Base-by-base conservation (phyloP, 1,140 invertebrate genomes). In the Doryteuthis pealeii region DNA sequence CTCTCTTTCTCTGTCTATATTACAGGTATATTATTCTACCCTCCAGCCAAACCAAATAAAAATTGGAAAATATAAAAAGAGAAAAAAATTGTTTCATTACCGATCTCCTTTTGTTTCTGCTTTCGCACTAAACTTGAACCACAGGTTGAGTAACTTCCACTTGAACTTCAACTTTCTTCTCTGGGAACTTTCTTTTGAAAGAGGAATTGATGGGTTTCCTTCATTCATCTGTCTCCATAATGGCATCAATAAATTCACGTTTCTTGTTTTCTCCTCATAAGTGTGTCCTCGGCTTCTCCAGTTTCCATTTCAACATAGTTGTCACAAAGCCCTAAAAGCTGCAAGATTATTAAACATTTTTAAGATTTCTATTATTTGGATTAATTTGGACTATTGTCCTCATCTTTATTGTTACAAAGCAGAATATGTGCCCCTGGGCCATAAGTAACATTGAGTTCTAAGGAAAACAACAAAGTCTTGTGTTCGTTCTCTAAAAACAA, bases 231-330 rank as follows among this genome's bases (percentile, higher is more conserved):
- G 93, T 94, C 45, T 90, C 86, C 89, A 94, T 90, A 30, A 95
- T 90, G 0, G 91, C 91, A 86, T 94, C 91, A 71, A 95, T 88
- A 79, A 95, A 93, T 26, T 90, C 77, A 92, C 91, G 86, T 94
- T 93, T 90, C 95, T 94, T 73, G 88, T 90, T 72, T 89, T 89
- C 86, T 95, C 93, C 84, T 92, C 84, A 6, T 92, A 87, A 10
- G 93, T 95, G 6, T 94, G 93, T 88, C n/a, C 88, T 97, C 95
- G 81, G 92, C 91, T n/a, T 91, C 90, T 32, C 90, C 90, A 0
- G 92, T 91, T 79, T 94, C 91, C 73, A 82, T 76, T 49, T 84
- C 84, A n/a, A n/a, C n/a, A 81, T 88, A 88, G 74, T 88, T 88
- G 72, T 88, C 83, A 75, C 15, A 88, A 75, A 10, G 76, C 80